Evolutionary conservation across 2,113 vertebrate species (phyloP).

Genomic region (Ophthalmolycus amberensis): DNA sequence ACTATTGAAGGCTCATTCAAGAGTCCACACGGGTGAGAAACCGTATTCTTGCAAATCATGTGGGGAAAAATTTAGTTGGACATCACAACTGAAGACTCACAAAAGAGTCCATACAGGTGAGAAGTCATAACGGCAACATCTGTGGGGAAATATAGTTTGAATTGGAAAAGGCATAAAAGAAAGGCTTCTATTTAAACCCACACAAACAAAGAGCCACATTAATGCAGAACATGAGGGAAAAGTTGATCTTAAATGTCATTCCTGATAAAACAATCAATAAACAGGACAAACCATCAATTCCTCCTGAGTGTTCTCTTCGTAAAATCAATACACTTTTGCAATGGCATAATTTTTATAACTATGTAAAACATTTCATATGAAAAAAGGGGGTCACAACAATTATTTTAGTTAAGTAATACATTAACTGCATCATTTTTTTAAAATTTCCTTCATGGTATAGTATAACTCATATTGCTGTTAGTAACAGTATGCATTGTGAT

Average conservation of each 20-base stretch:
- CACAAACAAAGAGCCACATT: background rate
- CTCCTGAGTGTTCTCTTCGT: background rate
- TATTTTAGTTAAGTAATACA: background rate
- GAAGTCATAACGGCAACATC: background rate
- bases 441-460: background rate
- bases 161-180: background rate
- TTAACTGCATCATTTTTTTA: background rate
- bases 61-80: background rate
- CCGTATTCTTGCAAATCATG: background rate
- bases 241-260: background rate
- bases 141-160: background rate
- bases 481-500: background rate
- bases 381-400: background rate
- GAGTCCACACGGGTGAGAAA: background rate
- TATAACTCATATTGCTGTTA: background rate
- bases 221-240: background rate
- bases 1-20: background rate
- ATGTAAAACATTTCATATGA: background rate
- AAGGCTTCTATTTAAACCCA: background rate
- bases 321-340: background rate
- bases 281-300: background rate
- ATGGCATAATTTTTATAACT: background rate
- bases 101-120: background rate
- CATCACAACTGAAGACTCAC: background rate
- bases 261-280: background rate